Conservation (phyloP, 2,113 vertebrate species). For the Danio rerio region GRCz12tu NC_133180.1:56262501-56263000, state of each 20-base stretch:
- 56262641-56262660: constrained; percentile 73
- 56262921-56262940: no score
- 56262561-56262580: constrained; percentile 73
- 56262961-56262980: no score
- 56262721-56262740: constrained; percentile 42
- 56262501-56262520: constrained; percentile 77
- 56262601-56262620: constrained; percentile 74
- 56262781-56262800: no score
- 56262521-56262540: constrained; percentile 73
- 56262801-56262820: not conserved
- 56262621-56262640: constrained; percentile 81
- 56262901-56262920: no score
- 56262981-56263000: no score
- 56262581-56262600: constrained; percentile 67
- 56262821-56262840: not conserved
- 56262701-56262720: constrained; percentile 27
- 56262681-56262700: constrained; percentile 58
- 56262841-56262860: not conserved
- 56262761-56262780: no score
- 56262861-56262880: no score
- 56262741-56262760: no score
- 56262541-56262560: constrained; percentile 83
- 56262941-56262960: no score
- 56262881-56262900: no score
- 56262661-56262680: constrained; percentile 63